phyloP scores from a whole-genome alignment of 2,797 vertebrate genomes.

The Lagorchestes hirsutus region DNA sequence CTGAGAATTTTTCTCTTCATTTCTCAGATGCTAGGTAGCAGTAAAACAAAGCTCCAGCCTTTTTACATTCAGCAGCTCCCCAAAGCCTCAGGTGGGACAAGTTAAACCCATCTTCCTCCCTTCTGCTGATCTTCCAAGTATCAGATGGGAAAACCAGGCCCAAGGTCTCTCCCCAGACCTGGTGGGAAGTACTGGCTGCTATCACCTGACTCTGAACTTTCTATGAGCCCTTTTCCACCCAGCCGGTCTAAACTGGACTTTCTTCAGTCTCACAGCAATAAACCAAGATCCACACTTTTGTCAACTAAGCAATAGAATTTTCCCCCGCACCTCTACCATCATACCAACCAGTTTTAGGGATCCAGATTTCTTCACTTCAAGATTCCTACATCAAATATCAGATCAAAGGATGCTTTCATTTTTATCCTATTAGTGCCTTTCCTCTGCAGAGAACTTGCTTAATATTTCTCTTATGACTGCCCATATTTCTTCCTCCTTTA shows the following conservation, averaged over 20 bases:
- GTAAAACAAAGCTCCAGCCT: not conserved
- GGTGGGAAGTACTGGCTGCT: not conserved
- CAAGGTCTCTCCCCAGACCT: not conserved
- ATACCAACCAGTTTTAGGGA: not conserved
- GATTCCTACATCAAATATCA: not conserved
- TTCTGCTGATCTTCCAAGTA: not conserved
- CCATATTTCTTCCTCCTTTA: not conserved
- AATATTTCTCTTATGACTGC: not conserved
- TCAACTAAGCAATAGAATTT: not conserved
- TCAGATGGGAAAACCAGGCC: not conserved
- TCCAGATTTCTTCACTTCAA: not conserved
- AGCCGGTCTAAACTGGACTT: not conserved
- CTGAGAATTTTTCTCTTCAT: not conserved
- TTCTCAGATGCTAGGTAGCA: not conserved
- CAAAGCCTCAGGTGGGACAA: not conserved
- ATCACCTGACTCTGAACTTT: not conserved
- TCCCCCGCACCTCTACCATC: not conserved
- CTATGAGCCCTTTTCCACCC: not conserved
- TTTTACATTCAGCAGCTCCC: not conserved
- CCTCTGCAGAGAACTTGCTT: not conserved
- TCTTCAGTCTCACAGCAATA: not conserved
- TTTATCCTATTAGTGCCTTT: not conserved
- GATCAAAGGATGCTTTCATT: not conserved
- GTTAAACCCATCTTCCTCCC: not conserved
- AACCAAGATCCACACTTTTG: not conserved